Evolutionary conservation across 1,140 invertebrate species (phyloP).

Genomic region (Eurosta solidaginis): DNA sequence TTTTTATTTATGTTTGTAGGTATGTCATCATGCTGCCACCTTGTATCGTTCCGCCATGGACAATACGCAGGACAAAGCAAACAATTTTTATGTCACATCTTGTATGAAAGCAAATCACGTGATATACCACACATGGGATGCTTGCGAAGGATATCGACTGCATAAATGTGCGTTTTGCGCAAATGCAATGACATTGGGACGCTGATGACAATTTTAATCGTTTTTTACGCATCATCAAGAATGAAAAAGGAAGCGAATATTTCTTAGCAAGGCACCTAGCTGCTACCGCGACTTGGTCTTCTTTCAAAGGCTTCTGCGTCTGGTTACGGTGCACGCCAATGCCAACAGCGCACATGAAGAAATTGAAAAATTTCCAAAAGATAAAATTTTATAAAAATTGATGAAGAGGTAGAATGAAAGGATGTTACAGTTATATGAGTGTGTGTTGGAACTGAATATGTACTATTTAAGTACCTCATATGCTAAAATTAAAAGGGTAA

Average conservation of each 20-base stretch:
- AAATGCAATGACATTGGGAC: constrained; percentile 17
- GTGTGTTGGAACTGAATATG: no score
- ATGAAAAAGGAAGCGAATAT: not conserved
- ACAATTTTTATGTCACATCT: constrained; percentile 7
- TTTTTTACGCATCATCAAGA: not conserved
- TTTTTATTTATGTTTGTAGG: no score
- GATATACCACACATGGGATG: not conserved
- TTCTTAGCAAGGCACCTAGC: no score
- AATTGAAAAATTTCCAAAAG: constrained; percentile 37
- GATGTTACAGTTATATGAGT: no score
- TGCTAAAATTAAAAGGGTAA: no score
- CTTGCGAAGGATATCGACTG: not conserved
- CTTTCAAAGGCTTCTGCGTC: no score
- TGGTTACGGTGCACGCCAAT: no score
- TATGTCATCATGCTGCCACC: no score
- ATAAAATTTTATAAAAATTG: constrained; percentile 34
- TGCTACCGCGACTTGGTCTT: no score
- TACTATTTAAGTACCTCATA: no score
- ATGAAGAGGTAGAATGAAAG: no score
- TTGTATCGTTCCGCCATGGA: no score
- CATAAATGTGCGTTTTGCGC: not conserved
- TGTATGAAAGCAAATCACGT: not conserved
- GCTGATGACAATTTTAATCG: constrained; percentile 20
- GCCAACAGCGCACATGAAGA: constrained; percentile 18
- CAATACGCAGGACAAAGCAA: not conserved